Conservation (phyloP, 2,888 invertebrate species). For the Acleris holmiana region DNA sequence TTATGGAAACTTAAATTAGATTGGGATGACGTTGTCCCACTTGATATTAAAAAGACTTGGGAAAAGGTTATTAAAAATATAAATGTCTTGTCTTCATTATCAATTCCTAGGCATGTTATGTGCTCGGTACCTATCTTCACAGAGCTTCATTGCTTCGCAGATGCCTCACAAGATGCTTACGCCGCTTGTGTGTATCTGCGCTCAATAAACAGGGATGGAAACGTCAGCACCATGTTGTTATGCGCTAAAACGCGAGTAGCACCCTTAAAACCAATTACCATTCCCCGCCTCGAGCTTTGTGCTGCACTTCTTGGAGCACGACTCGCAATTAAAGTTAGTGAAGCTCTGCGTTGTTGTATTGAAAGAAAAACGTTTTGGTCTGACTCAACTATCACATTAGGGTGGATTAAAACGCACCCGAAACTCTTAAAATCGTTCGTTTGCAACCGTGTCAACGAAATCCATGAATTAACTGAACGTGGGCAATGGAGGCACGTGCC, state of each 20-base stretch:
- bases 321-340: conserved; percentile 25
- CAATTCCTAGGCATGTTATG: conserved; percentile 1
- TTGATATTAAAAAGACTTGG: neutral
- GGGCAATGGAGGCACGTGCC: conserved; percentile 35
- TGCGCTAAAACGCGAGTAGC: conserved; percentile 14
- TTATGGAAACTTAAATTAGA: conserved; percentile 4
- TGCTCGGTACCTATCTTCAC: neutral
- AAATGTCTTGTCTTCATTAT: neutral
- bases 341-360: conserved; percentile 17
- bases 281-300: conserved; percentile 9
- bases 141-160: conserved; percentile 11
- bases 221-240: neutral
- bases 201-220: neutral
- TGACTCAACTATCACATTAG: conserved; percentile 37
- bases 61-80: neutral
- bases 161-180: conserved; percentile 8
- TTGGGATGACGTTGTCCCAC: conserved; percentile 4
- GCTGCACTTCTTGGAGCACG: conserved; percentile 21
- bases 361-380: conserved; percentile 30
- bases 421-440: conserved; percentile 41
- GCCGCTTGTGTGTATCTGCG: conserved; percentile 7
- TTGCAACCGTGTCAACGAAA: conserved; percentile 39
- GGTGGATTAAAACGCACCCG: conserved; percentile 36
- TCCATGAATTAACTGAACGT: conserved; percentile 35
- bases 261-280: conserved; percentile 6